Evolutionary conservation across 1,140 invertebrate genomes (phyloP).

Genomic region (Helicorthomorpha holstii): DNA sequence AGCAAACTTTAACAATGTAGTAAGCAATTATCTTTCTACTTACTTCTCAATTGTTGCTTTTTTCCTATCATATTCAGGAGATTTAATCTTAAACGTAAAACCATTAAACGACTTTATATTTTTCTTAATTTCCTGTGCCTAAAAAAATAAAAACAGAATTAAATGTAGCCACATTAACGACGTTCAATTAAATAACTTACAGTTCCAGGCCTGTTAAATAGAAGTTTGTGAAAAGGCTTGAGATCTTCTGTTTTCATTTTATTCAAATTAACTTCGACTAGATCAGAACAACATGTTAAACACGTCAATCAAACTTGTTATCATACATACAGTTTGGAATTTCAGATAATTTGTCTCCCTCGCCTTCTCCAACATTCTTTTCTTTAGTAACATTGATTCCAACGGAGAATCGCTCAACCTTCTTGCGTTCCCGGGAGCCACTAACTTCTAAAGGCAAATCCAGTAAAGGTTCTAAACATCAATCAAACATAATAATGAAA

Average conservation of each 20-base stretch:
- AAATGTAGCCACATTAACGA: constrained; percentile 1
- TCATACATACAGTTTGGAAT: constrained; percentile 20
- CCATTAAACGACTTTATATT: constrained; percentile 27
- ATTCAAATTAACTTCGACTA: constrained; percentile 21
- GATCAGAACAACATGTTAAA: not conserved
- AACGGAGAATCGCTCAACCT: constrained; percentile 23
- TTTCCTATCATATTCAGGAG: constrained; percentile 23
- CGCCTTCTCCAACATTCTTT: constrained; percentile 23
- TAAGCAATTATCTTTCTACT: no score
- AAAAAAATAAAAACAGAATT: no score
- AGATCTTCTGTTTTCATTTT: constrained; percentile 22
- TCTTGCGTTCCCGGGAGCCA: constrained; percentile 24
- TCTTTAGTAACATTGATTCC: constrained; percentile 18
- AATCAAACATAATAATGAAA: not conserved
- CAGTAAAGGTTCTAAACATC: constrained; percentile 16
- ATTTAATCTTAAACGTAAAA: constrained; percentile 24
- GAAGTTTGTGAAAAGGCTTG: constrained; percentile 23
- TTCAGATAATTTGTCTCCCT: constrained; percentile 24
- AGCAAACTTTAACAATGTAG: not conserved
- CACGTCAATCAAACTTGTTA: not conserved
- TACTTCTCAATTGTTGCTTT: constrained; percentile 21
- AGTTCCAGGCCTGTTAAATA: constrained; percentile 21
- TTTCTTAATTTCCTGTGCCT: constrained; percentile 26
- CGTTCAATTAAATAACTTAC: constrained; percentile 14
- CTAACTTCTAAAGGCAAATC: constrained; percentile 24